Conservation (phyloP, 1,140 invertebrate genomes). For the Leptopilina clavipes region DNA sequence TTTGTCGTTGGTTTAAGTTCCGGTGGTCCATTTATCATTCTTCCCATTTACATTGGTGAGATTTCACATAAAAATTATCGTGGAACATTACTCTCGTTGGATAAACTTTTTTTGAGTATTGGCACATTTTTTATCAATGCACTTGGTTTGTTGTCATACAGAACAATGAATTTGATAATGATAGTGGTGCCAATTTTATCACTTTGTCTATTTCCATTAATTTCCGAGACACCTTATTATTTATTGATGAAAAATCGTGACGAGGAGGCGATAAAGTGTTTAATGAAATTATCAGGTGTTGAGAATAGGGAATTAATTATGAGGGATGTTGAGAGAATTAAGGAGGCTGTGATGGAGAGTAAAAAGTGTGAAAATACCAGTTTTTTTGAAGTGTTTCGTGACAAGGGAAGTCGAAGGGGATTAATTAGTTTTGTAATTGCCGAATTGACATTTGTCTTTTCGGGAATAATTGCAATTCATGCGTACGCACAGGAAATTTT, state of each 20-base stretch:
- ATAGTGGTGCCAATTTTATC: slow-evolving; percentile 76
- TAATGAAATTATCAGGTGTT: slow-evolving; percentile 78
- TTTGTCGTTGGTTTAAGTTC: slow-evolving; percentile 72
- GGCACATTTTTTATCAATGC: slow-evolving; percentile 75
- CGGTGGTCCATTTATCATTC: slow-evolving; percentile 74
- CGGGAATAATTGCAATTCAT: slow-evolving; percentile 84
- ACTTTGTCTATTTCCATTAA: slow-evolving; percentile 79
- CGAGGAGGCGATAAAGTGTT: slow-evolving; percentile 77
- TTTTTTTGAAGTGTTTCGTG: slow-evolving; percentile 77
- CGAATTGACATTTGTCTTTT: slow-evolving; percentile 85
- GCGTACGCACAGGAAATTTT: slow-evolving; percentile 86
- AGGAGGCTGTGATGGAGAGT: slow-evolving; percentile 76
- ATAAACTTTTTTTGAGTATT: slow-evolving; percentile 75
- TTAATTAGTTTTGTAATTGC: slow-evolving; percentile 81
- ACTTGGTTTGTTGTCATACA: slow-evolving; percentile 73
- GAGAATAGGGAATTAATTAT: slow-evolving; percentile 75
- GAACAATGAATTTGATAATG: slow-evolving; percentile 73
- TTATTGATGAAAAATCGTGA: slow-evolving; percentile 78
- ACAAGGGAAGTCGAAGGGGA: slow-evolving; percentile 78
- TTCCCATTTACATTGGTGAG: slow-evolving; percentile 77
- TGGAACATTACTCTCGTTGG: slow-evolving; percentile 74
- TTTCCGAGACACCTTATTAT: slow-evolving; percentile 87
- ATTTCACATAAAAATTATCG: slow-evolving; percentile 75
- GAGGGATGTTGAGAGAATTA: slow-evolving; percentile 79
- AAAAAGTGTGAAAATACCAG: slow-evolving; percentile 74